Percentiles rank a stretch among this genome's conserved stretches.
These are phyloP conservation scores for Drosophila navojoa DNA, from an alignment of 1,140 invertebrate species.

Conservation along the genomic window DNA sequence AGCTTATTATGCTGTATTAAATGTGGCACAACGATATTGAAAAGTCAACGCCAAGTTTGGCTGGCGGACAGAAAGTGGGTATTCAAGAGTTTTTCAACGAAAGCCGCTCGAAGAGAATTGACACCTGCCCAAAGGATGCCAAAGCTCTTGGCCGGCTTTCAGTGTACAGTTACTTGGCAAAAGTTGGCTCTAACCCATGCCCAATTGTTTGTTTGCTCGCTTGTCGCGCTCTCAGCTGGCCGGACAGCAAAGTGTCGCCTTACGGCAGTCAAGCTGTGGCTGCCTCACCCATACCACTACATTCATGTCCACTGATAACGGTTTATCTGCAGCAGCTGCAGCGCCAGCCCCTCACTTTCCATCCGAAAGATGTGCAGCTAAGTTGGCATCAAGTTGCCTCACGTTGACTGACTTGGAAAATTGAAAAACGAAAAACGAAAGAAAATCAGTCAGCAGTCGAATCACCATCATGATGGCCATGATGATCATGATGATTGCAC, in stretches of 20 bases:
- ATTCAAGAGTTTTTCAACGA: no score
- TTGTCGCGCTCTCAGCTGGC: neutral
- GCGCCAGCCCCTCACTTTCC: constrained; percentile 1
- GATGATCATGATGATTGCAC: constrained; percentile 13
- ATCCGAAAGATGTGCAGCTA: constrained; percentile 51
- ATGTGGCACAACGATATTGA: no score
- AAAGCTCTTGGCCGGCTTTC: constrained; percentile 32
- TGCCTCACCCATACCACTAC: neutral
- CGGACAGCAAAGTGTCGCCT: constrained; percentile 55
- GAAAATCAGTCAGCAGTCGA: constrained; percentile 13
- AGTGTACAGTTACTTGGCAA: constrained; percentile 15
- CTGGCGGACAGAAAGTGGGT: no score
- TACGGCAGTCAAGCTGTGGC: constrained; percentile 42
- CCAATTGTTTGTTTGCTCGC: neutral
- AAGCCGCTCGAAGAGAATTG: constrained; percentile 8
- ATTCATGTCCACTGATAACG: constrained; percentile 45
- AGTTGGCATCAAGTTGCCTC: constrained; percentile 67
- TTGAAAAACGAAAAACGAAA: constrained; percentile 7
- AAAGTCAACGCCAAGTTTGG: no score
- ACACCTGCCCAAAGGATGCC: constrained; percentile 14
- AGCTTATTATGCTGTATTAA: no score
- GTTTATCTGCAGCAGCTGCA: constrained; percentile 40
- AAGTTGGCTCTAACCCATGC: neutral
- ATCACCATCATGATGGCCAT: neutral
- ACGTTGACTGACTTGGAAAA: constrained; percentile 47